These are phyloP conservation scores for Alauda arvensis DNA, from an alignment of 2,797 vertebrate species.

Conservation along the genomic window DNA sequence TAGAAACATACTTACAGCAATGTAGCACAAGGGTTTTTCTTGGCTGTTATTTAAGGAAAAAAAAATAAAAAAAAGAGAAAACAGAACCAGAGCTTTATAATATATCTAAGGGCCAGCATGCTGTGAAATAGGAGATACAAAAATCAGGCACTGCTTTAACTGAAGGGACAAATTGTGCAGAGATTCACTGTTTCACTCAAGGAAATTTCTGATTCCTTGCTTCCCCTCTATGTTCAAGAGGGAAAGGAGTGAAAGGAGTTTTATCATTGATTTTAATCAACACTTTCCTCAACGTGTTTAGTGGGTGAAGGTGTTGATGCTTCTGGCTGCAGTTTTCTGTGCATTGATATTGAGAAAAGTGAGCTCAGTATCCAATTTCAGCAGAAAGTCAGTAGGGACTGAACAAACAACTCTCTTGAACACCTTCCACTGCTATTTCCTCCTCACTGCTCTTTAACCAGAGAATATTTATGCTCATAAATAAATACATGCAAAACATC, in stretches of 20 bases:
- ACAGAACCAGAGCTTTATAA: not conserved
- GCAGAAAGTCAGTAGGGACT: not conserved
- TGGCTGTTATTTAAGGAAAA: not conserved
- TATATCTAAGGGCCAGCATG: not conserved
- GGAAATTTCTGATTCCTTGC: not conserved
- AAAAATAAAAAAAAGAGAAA: not conserved
- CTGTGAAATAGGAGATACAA: not conserved
- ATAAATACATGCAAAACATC: conserved; percentile 7
- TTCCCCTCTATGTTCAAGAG: not conserved
- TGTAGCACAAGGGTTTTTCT: not conserved
- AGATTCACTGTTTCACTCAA: not conserved
- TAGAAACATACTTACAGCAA: not conserved
- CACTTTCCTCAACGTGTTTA: not conserved
- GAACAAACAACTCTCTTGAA: not conserved
- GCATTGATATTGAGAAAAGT: not conserved
- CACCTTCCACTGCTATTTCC: not conserved
- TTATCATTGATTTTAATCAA: not conserved
- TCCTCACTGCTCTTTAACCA: not conserved
- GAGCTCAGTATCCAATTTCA: not conserved
- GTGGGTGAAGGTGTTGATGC: not conserved
- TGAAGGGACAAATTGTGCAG: not conserved
- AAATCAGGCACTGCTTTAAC: not conserved
- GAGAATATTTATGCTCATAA: conserved; percentile 3
- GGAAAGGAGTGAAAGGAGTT: not conserved
- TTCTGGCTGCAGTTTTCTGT: not conserved